phyloP scores from a whole-genome alignment of 2,888 invertebrate species.

The Coecobrya sp. region DNA sequence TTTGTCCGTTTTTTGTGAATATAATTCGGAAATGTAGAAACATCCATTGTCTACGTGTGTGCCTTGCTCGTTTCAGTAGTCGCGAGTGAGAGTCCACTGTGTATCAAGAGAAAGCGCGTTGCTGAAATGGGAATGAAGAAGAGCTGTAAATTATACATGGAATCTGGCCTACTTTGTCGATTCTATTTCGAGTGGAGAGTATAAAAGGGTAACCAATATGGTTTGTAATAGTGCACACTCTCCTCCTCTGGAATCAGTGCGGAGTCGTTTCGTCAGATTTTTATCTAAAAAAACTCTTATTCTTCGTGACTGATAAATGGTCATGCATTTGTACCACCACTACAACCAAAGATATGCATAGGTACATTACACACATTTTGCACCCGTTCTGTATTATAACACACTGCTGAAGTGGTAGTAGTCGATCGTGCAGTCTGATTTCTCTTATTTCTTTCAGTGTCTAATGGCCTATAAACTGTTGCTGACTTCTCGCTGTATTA shows the following conservation, averaged over 20 bases:
- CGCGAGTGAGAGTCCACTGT: neutral
- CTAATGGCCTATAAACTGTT: conserved; percentile 75
- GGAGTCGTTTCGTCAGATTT: conserved; percentile 66
- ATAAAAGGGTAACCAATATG: conserved; percentile 69
- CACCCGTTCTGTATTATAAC: neutral
- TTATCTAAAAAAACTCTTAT: conserved; percentile 66
- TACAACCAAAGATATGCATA: neutral
- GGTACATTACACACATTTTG: neutral
- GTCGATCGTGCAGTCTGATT: neutral
- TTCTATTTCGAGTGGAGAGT: conserved; percentile 32
- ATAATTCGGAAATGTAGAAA: conserved; percentile 47
- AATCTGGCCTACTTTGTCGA: conserved; percentile 73
- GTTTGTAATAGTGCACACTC: conserved; percentile 12
- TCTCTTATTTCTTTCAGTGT: conserved; percentile 37
- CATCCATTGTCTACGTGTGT: conserved; percentile 21
- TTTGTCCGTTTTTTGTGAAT: conserved; percentile 28
- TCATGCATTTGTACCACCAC: conserved; percentile 26
- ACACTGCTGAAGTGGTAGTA: neutral
- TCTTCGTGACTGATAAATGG: conserved; percentile 47
- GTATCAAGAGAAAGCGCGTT: neutral
- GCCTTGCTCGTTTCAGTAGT: conserved; percentile 7
- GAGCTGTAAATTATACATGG: conserved; percentile 79
- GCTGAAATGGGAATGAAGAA: conserved; percentile 54
- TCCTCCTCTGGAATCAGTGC: conserved; percentile 42
- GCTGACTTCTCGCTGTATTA: conserved; percentile 63